phyloP scores from a whole-genome alignment of 2,113 vertebrate genomes.

The Malaclemys terrapin region DNA sequence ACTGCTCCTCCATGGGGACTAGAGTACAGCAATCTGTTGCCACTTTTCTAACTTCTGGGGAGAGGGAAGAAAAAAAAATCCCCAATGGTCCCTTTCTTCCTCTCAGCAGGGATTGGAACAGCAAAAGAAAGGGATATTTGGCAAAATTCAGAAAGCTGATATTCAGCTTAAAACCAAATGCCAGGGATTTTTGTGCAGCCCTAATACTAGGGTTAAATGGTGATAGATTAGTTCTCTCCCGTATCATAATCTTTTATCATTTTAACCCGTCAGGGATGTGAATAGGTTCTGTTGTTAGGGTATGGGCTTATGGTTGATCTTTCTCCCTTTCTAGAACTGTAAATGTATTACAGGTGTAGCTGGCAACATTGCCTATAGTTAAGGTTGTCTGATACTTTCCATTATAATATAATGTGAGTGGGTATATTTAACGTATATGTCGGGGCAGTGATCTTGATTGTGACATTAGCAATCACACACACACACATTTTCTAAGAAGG shows the following conservation, averaged over 20 bases:
- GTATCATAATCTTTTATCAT: not conserved
- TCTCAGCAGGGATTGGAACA: no score
- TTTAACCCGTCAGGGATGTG: not conserved
- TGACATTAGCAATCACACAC: not conserved
- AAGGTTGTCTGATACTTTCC: not conserved
- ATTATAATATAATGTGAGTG: not conserved
- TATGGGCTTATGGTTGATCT: not conserved
- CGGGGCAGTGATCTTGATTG: not conserved
- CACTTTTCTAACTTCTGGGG: not conserved
- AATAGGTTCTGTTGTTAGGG: not conserved
- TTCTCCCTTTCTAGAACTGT: not conserved
- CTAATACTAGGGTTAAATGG: not conserved
- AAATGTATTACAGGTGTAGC: not conserved
- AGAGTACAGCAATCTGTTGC: not conserved
- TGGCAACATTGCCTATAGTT: not conserved
- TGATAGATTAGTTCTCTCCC: not conserved
- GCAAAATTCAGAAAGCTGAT: not conserved
- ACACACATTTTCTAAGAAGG: slow-evolving; percentile 16
- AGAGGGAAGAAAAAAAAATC: not conserved
- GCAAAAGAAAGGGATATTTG: not conserved
- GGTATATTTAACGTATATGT: not conserved
- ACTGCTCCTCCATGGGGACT: not conserved
- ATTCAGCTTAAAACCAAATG: not conserved
- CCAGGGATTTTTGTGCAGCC: not conserved
- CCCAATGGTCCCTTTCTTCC: accelerated